These are phyloP conservation scores for Halocynthia roretzi DNA, from an alignment of 23 tunicate genomes.

Conservation along the genomic window DNA sequence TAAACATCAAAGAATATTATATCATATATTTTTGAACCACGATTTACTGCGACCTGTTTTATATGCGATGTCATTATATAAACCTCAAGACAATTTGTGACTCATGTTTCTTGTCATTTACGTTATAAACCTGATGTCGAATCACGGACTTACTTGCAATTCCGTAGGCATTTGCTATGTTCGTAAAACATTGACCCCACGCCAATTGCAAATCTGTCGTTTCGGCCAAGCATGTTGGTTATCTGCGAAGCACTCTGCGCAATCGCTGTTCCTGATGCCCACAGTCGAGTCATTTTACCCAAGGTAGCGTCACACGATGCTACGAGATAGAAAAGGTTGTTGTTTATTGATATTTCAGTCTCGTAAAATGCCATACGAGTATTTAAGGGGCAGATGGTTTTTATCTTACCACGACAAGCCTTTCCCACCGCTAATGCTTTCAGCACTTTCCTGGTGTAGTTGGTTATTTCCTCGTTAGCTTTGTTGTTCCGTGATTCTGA, in stretches of 20 bases:
- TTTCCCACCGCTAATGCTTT: not conserved
- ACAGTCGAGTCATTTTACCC: not conserved
- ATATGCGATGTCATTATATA: no score
- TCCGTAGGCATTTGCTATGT: not conserved
- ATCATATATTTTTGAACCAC: not conserved
- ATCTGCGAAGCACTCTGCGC: not conserved
- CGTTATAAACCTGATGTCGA: no score
- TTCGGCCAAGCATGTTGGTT: not conserved
- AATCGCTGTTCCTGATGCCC: not conserved
- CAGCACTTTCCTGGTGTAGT: no score
- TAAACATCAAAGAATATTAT: not conserved
- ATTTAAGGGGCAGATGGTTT: no score
- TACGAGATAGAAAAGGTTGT: not conserved
- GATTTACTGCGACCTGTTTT: no score
- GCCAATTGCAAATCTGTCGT: not conserved
- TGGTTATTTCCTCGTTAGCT: no score
- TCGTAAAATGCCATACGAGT: no score
- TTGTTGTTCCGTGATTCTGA: no score
- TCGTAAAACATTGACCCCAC: slow-evolving; percentile 1
- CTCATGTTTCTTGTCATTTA: no score
- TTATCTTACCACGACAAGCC: not conserved
- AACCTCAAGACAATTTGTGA: no score
- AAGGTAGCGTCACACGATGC: not conserved
- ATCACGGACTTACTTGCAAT: slow-evolving; percentile 1
- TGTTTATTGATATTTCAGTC: no score